Conservation (phyloP, 2,113 vertebrate genomes). For the Sander vitreus region DNA sequence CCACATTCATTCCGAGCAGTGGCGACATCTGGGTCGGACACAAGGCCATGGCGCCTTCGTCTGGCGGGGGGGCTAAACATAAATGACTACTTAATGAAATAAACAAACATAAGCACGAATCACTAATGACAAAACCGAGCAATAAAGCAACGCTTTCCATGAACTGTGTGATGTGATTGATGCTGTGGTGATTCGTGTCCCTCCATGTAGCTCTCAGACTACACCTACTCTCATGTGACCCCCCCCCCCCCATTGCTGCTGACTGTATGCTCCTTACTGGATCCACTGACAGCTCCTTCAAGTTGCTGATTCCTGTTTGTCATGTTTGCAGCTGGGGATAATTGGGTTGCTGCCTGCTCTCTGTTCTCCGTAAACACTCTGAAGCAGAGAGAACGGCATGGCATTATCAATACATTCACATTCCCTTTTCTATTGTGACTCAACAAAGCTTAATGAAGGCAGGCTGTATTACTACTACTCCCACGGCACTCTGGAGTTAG, state of each 20-base stretch:
- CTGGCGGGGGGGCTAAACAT: not conserved
- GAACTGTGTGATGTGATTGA: not conserved
- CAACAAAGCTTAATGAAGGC: constrained; percentile 82
- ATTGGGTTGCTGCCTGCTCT: constrained; percentile 85
- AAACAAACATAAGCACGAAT: constrained; percentile 24
- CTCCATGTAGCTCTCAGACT: constrained; percentile 85
- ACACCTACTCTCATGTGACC: constrained; percentile 83
- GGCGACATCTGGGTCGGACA: constrained; percentile 66
- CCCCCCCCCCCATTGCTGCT: constrained; percentile 51
- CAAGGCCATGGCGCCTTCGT: constrained; percentile 53
- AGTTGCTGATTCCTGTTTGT: constrained; percentile 87
- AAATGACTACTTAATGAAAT: constrained; percentile 32
- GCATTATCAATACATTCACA: constrained; percentile 88
- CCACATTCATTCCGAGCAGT: constrained; percentile 78
- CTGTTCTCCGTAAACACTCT: constrained; percentile 86
- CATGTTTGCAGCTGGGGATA: constrained; percentile 84
- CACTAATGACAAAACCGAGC: constrained; percentile 23
- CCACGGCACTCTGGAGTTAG: constrained; percentile 34
- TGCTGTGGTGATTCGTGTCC: not conserved
- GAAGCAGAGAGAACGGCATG: constrained; percentile 80
- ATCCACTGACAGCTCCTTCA: constrained; percentile 89
- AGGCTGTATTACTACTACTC: constrained; percentile 58
- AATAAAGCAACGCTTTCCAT: constrained; percentile 12
- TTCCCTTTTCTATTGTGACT: constrained; percentile 84
- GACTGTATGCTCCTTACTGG: constrained; percentile 87